Base-by-base conservation (phyloP, 2,888 invertebrate species). In the Andricus quercusramuli region DNA sequence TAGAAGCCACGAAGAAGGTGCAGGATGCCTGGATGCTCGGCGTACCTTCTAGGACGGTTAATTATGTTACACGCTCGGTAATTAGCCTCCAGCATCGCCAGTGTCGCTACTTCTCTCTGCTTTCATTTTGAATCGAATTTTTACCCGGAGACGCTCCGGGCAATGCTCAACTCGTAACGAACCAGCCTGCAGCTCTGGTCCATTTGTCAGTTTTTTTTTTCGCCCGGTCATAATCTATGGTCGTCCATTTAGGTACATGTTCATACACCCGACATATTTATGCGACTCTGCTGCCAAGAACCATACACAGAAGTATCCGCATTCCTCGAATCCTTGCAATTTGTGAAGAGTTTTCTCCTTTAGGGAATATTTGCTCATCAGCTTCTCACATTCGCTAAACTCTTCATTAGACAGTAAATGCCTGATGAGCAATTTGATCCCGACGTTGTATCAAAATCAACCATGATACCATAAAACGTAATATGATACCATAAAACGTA, bases 11-110 rank as follows among this genome's bases (percentile, higher is more conserved):
- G 68, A 68, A 68, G 68, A 56, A 56, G 74, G 51, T 70, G 74
- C 74, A 74, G 74, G 32, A 80, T 80, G 84, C 83, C 78, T 25
- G 82, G 47, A 17, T 47, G 80, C 80, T 81, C 82, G 79, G 80
- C 78, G 84, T 83, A 82, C 82, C 83, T 81, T 84, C 79, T 79
- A 83, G 85, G 88, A 88, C 88, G 86, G 89, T 90, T 88, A 89
- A 89, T 89, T 88, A 89, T 88, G 86, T 88, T 86, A 89, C 87
- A 88, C 88, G 89, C 86, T 84, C 84, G 86, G 87, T 88, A 90
- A 89, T 89, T 89, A 89, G 88, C 88, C 86, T 85, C 84, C 85
- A 85, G 86, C 85, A 83, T 82, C 77, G 81, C 25, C 81, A 77
- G 80, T 83, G 84, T 82, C 81, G 84, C 84, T 84, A 79, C 83